Evolutionary conservation across 1,140 invertebrate genomes (phyloP).

Genomic region (Stegodyphus mimosarum): DNA sequence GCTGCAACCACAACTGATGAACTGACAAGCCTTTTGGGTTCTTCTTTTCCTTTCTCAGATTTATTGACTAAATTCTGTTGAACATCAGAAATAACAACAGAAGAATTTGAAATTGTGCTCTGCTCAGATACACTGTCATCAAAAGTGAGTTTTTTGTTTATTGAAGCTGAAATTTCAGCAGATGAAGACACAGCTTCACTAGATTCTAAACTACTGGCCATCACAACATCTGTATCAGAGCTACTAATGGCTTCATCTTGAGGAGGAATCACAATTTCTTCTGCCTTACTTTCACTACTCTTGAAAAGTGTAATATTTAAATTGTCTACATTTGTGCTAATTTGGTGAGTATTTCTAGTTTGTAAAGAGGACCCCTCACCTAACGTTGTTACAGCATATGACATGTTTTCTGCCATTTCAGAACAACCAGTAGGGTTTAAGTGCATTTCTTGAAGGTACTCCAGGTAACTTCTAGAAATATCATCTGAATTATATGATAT

Average conservation of each 20-base stretch:
- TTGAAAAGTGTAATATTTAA: background rate
- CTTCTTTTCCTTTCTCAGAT: background rate
- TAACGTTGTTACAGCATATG: background rate
- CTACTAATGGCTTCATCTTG: constrained; percentile 51
- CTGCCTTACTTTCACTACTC: background rate
- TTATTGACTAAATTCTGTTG: background rate
- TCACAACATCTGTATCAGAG: constrained; percentile 12
- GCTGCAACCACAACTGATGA: constrained; percentile 6
- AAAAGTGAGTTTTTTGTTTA: background rate
- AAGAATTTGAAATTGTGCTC: no score
- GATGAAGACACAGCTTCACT: constrained; percentile 40
- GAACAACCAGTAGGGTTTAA: background rate
- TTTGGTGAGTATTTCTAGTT: background rate
- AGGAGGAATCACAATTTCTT: background rate
- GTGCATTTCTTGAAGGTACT: constrained; percentile 26
- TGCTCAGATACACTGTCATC: no score
- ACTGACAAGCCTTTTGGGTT: background rate
- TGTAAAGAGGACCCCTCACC: background rate
- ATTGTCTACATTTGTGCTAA: background rate
- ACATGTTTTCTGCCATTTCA: background rate
- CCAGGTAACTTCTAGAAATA: constrained; percentile 30
- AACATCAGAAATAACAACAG: no score
- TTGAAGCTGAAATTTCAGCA: background rate
- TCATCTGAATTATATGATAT: background rate
- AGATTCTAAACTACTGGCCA: background rate